Conservation (phyloP, 1,140 invertebrate genomes). For the Diorhabda sublineata region DNA sequence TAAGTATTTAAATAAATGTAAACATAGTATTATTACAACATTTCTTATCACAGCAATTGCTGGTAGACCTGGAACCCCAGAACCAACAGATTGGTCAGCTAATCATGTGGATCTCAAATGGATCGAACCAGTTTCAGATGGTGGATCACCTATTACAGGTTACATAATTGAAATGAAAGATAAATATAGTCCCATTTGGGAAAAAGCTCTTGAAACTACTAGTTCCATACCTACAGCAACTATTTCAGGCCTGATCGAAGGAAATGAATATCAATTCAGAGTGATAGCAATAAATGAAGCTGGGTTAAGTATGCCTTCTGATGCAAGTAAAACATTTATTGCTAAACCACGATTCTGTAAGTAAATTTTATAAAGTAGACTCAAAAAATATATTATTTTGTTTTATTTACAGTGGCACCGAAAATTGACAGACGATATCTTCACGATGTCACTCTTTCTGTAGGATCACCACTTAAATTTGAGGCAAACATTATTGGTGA, state of each 20-base stretch:
- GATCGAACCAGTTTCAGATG: conserved; percentile 77
- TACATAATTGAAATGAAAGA: conserved; percentile 97
- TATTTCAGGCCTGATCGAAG: conserved; percentile 87
- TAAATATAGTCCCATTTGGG: conserved; percentile 91
- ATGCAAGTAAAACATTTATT: conserved; percentile 80
- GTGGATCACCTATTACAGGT: conserved; percentile 86
- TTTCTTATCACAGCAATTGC: conserved; percentile 51
- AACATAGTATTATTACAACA: too few relatives aligned
- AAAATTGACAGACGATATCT: conserved; percentile 92
- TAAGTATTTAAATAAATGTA: conserved; percentile 50
- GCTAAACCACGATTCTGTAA: conserved; percentile 85
- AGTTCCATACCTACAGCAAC: conserved; percentile 65
- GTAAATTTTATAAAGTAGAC: conserved; percentile 37
- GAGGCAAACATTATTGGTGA: conserved; percentile 89
- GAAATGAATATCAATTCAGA: conserved; percentile 98
- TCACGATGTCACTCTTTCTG: conserved; percentile 83
- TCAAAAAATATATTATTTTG: background rate
- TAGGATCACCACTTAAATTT: conserved; percentile 86
- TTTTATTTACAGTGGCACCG: conserved; percentile 68
- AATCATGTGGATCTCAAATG: conserved; percentile 86
- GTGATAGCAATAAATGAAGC: conserved; percentile 94
- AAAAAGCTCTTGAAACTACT: conserved; percentile 80
- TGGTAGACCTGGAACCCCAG: conserved; percentile 76
- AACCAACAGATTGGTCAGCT: conserved; percentile 87
- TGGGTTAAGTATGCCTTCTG: conserved; percentile 83